These are phyloP conservation scores for Bombus waltoni DNA, from an alignment of 1,140 invertebrate species.

Conservation along the genomic window DNA sequence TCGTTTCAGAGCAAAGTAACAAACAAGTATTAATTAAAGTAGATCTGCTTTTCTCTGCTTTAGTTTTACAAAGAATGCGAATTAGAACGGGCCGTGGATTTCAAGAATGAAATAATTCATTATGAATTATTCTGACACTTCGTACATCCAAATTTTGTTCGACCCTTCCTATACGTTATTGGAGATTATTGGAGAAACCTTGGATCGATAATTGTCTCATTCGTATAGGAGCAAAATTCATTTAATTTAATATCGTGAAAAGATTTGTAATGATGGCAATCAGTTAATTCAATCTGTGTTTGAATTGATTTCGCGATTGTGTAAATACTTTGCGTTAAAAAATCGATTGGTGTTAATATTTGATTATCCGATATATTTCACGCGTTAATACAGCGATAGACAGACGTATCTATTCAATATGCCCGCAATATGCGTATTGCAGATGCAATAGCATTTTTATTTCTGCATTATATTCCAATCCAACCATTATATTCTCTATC, in stretches of 20 bases:
- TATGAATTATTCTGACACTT: too few species aligned
- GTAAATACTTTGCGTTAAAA: not conserved
- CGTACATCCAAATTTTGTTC: too few species aligned
- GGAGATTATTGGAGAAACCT: not conserved
- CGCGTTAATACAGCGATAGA: not conserved
- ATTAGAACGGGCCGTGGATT: too few species aligned
- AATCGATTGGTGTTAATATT: not conserved
- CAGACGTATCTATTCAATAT: not conserved
- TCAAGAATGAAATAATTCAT: too few species aligned
- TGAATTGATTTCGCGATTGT: not conserved
- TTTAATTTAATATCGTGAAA: not conserved
- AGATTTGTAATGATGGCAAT: not conserved
- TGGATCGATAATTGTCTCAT: not conserved
- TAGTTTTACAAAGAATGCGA: too few species aligned
- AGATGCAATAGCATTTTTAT: not conserved
- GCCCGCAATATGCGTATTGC: not conserved
- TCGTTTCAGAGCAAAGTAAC: too few species aligned
- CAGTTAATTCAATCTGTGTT: not conserved
- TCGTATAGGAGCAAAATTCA: not conserved
- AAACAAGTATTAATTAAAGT: too few species aligned
- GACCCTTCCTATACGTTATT: too few species aligned
- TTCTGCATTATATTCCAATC: too few species aligned
- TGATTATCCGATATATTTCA: not conserved
- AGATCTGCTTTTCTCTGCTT: too few species aligned
- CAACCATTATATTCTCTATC: too few species aligned